Evolutionary conservation across 2,888 invertebrate species (phyloP), one percentile per base, ranked within the genome.

Genomic region (Drosophila neonasuta): DNA sequence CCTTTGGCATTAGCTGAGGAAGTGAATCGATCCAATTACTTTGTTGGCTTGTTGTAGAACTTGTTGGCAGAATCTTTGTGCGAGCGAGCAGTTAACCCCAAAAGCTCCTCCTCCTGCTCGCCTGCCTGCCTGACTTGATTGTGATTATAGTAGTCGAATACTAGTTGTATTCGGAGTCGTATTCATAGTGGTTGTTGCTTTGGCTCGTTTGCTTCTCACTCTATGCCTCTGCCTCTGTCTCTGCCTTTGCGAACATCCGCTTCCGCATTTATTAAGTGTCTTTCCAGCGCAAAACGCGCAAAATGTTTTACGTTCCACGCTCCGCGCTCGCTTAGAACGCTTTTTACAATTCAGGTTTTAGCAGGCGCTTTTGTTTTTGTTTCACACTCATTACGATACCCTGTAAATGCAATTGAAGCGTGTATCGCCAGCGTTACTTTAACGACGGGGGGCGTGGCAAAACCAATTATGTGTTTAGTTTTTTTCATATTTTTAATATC

Each of bases 201-300:
- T 52, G 32, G 65, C 58, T 61, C 59, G 46, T 67, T 45, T n/a
- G 36, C 36, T n/a, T 11, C 36, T 65, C 24, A 24, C 24, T 24
- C 20, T 20, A 3, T 20, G 20, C 3, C 20, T 20, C 20, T 20
- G 20, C 3, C 20, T 20, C 20, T 20, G 20, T 5, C 45, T 71
- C 48, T 71, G 63, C 41, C 68, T 84, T 73, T 86, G 88, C 78
- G 80, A 85, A 89, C 89, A 89, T 89, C 89, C 89, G 89, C 89
- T 89, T 89, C 89, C 89, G 89, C 89, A 89, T 89, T 88, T 88
- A 85, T 87, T 85, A 87, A 87, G 87, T 87, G 83, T 84, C 85
- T 84, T 86, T 86, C 77, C 85, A 82, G 74, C 80, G 76, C 13
- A 36, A 36, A 36, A 71, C 73, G 76, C 75, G 80, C 74, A 77